These are phyloP conservation scores for Rugalucina vietnamica DNA, from an alignment of 2,888 invertebrate species.

Conservation along the genomic window DNA sequence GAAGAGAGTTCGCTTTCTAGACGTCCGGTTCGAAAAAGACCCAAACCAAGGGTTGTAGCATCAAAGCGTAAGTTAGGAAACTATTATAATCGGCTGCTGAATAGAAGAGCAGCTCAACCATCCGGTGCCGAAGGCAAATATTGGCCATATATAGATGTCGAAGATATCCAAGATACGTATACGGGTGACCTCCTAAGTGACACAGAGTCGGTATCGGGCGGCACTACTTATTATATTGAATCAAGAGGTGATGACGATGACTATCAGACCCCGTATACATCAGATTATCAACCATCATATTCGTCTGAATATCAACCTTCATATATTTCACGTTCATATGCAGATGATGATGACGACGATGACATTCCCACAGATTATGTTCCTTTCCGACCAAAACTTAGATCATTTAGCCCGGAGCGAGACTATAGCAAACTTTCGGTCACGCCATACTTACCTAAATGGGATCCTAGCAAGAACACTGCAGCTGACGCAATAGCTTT, in stretches of 20 bases:
- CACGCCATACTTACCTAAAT: constrained; percentile 48
- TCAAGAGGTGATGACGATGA: not conserved
- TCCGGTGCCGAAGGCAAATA: constrained; percentile 62
- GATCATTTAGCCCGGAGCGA: constrained; percentile 62
- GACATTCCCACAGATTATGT: constrained; percentile 67
- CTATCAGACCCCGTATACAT: not conserved
- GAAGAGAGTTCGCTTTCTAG: constrained; percentile 29
- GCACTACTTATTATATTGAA: not conserved
- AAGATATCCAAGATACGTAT: constrained; percentile 68
- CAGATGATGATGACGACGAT: constrained; percentile 42
- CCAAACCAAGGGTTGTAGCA: constrained; percentile 60
- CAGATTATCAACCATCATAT: constrained; percentile 18
- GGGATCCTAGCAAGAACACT: constrained; percentile 52
- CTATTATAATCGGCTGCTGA: constrained; percentile 65
- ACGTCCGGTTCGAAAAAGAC: constrained; percentile 39
- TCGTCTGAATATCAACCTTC: constrained; percentile 20
- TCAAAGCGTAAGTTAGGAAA: constrained; percentile 65
- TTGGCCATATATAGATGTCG: constrained; percentile 72
- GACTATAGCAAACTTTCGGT: constrained; percentile 62
- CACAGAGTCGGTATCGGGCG: constrained; percentile 43
- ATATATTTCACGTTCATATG: too few species aligned
- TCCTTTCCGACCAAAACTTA: constrained; percentile 70
- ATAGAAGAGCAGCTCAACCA: constrained; percentile 42
- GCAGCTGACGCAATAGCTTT: constrained; percentile 66
- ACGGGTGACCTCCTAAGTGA: constrained; percentile 67